phyloP scores from a whole-genome alignment of 2,797 vertebrate genomes.

The Argya squamiceps region DNA sequence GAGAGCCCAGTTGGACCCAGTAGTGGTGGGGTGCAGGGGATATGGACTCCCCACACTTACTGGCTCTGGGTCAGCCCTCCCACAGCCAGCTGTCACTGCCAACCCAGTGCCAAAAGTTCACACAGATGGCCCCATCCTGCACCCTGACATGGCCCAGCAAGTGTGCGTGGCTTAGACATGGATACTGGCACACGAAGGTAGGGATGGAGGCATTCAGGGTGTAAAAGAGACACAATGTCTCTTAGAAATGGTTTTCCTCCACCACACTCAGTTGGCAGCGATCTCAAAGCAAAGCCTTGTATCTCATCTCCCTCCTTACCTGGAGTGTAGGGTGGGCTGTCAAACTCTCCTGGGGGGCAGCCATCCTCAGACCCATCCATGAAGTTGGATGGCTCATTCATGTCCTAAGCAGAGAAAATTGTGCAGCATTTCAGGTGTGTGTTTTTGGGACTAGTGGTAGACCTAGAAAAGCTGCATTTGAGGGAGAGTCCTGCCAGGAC shows the following conservation, averaged over 20 bases:
- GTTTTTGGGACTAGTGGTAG: not conserved
- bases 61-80: not conserved
- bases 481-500: not conserved
- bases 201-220: not conserved
- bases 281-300: not conserved
- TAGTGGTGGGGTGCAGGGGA: not conserved
- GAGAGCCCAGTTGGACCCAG: not conserved
- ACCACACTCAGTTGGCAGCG: rapidly evolving
- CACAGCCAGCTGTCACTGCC: not conserved
- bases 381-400: constrained; percentile 92
- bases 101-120: not conserved
- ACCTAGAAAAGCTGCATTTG: not conserved
- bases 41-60: rapidly evolving
- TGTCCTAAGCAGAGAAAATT: constrained; percentile 78
- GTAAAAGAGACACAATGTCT: not conserved
- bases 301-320: constrained; percentile 64
- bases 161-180: not conserved
- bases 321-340: constrained; percentile 85
- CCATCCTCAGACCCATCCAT: constrained; percentile 84
- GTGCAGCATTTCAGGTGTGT: not conserved
- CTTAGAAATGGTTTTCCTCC: not conserved
- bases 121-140: not conserved
- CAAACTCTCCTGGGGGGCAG: constrained; percentile 80
- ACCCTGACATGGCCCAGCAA: rapidly evolving
- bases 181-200: rapidly evolving